Evolutionary conservation across 1,140 invertebrate species (phyloP), one percentile per base, ranked within the genome.

Genomic region (Drosophila mojavensis): DNA sequence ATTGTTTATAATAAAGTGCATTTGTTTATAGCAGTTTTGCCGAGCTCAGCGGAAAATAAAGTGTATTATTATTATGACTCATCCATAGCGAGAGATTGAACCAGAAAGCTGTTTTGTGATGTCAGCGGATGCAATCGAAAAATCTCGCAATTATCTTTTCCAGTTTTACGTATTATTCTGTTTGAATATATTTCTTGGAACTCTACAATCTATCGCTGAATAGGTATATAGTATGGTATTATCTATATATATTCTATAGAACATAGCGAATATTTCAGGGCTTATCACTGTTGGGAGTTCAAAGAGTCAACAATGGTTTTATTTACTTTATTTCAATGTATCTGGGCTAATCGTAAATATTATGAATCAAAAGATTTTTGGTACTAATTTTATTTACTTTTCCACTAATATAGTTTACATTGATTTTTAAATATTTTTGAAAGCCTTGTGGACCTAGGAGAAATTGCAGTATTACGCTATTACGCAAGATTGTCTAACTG

Each of bases 261-360:
- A 43, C 3, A 30, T 33, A 33, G 24, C 10, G 5, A 36, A 20
- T 30, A 3, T 7, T 28, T 3, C 3, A 10, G 3, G 1, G 17
- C 69, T 72, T 66, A 72, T 72, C 69, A 10, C 17, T 20, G n/a
- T 9, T 11, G 5, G 20, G 20, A 39, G 39, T 59, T 45, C 63
- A 60, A 39, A 17, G 17, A 17, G 68, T 71, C 68, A 71, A 41
- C 51, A 26, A 30, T 26, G 33, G 7, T 5, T 36, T 36, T 45
- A 28, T 26, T 20, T 55, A 20, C 1, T 24, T 7, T 24, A 51
- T 24, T 24, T 24, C 15, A n/a, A 51, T 36, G 13, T 20, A 33
- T 56, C 33, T 36, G 36, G 1, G 1, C 15, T 39, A 13, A 17
- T 11, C 17, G 28, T 36, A 17, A 33, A 36, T 55, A 9, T 55